Base-by-base conservation (phyloP, 2,888 invertebrate species). In the Aphrophora alni region DNA sequence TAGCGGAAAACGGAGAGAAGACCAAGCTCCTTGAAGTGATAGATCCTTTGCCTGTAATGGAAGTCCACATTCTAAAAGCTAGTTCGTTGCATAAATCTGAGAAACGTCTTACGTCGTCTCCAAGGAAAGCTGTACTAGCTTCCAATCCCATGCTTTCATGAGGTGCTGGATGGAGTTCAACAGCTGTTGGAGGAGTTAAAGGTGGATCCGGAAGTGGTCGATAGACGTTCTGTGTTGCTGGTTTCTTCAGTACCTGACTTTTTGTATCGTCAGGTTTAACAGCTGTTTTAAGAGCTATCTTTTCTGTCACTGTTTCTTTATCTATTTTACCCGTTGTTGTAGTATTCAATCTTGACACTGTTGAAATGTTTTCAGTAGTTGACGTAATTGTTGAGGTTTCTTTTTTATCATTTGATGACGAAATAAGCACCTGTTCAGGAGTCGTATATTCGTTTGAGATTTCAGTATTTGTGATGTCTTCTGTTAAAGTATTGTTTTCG, bases 1-100 rank as follows among this genome's bases (percentile, higher is more conserved):
- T 95, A 80, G 95, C 91, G 0, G 96, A 95, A 86, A 96, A 97
- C 0, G 96, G 96, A 0, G 96, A 96, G 24, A 96, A 88, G 12
- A 95, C 93, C 84, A 96, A 90, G 85, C 95, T 96, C 85, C 96
- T 90, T 5, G 87, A 84, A 12, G 85, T 80, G 77, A 93, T 93
- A 17, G 95, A 90, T 80, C 93, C 93, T 75, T 88, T 88, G 44
- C 90, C 90, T 0, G 93, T 91, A 14, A 95, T 91, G 0, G 93
- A 91, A 85, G 91, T 91, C 96, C 96, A 96, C 87, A 96, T 95
- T 84, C 93, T 92, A 85, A 97, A 95, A 0, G 96, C 95, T 69
- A 97, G 87, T 86, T 97, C 95, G 87, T 97, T 97, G 87, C 96
- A 96, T 0, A 97, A 89, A 83, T 93, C 92, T 0, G 94, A 90